Conservation (phyloP, 2,797 vertebrate species). For the Coreius guichenoti region DNA sequence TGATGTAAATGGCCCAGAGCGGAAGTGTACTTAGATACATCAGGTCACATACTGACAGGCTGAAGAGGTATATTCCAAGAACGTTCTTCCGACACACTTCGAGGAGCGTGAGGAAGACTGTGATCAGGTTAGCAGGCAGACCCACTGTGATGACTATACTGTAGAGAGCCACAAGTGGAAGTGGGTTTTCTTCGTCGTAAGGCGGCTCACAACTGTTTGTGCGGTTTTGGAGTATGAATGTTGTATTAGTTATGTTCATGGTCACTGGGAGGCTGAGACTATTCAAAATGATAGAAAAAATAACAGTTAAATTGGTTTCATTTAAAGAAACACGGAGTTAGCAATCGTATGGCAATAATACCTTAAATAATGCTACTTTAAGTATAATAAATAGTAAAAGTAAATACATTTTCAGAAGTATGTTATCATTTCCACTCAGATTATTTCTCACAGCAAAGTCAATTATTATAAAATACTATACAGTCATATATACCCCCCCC, state of each 20-base stretch:
- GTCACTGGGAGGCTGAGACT: slow-evolving; percentile 7
- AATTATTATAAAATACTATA: not conserved
- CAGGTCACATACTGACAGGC: slow-evolving; percentile 87
- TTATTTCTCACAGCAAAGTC: not conserved
- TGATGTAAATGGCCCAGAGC: slow-evolving; percentile 83
- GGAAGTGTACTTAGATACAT: slow-evolving; percentile 87
- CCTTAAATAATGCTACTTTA: not conserved
- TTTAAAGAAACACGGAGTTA: not conserved
- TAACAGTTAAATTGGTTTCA: not conserved
- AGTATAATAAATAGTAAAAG: not conserved
- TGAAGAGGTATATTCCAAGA: slow-evolving; percentile 85
- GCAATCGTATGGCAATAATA: not conserved
- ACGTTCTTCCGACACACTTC: slow-evolving; percentile 80
- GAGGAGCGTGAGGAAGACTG: slow-evolving; percentile 75
- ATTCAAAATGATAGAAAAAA: not conserved
- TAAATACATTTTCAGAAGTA: not conserved
- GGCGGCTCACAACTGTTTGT: slow-evolving; percentile 63
- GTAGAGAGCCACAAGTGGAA: slow-evolving; percentile 79
- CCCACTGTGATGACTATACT: slow-evolving; percentile 78
- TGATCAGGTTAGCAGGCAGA: slow-evolving; percentile 84
- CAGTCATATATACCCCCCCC: too few species aligned
- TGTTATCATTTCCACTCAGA: not conserved
- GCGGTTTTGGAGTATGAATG: not conserved
- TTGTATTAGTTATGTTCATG: slow-evolving; percentile 18
- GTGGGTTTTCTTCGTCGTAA: slow-evolving; percentile 64